Evolutionary conservation across 1,140 invertebrate genomes (phyloP).

Genomic region (Ips typographus): DNA sequence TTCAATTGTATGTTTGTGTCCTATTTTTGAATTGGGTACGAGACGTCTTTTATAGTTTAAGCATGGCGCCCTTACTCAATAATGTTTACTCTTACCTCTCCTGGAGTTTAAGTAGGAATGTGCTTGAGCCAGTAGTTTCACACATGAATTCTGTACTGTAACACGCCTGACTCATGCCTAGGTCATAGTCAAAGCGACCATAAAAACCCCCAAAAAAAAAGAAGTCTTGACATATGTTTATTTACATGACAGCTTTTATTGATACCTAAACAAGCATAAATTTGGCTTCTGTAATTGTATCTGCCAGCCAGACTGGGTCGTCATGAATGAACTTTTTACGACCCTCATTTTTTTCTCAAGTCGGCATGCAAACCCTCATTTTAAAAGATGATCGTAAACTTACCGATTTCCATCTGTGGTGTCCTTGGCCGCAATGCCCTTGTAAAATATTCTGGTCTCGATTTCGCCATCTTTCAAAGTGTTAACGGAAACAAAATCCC

Average conservation of each 20-base stretch:
- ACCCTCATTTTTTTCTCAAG: slow-evolving; percentile 12
- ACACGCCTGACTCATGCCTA: no score
- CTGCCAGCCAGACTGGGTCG: neutral
- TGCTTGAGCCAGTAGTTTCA: no score
- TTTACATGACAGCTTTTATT: slow-evolving; percentile 19
- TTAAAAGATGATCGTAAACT: slow-evolving; percentile 37
- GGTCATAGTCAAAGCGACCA: no score
- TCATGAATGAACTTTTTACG: slow-evolving; percentile 27
- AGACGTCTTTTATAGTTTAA: slow-evolving; percentile 17
- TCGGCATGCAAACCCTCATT: neutral
- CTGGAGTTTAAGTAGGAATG: no score
- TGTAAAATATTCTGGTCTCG: slow-evolving; percentile 61
- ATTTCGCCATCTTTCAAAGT: slow-evolving; percentile 62
- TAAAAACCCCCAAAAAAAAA: no score
- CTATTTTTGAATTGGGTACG: slow-evolving; percentile 19
- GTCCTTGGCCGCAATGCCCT: slow-evolving; percentile 65
- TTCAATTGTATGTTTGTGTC: neutral
- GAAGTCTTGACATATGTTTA: slow-evolving; percentile 17
- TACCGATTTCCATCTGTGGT: slow-evolving; percentile 60
- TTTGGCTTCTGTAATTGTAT: slow-evolving; percentile 7
- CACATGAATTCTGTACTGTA: no score
- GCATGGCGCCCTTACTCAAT: slow-evolving; percentile 16
- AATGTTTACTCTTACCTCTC: neutral
- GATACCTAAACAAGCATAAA: slow-evolving; percentile 10
- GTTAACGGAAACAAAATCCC: slow-evolving; percentile 62